These are phyloP conservation scores for Muscicapa adusta DNA, from an alignment of 2,113 vertebrate species.

Conservation along the genomic window DNA sequence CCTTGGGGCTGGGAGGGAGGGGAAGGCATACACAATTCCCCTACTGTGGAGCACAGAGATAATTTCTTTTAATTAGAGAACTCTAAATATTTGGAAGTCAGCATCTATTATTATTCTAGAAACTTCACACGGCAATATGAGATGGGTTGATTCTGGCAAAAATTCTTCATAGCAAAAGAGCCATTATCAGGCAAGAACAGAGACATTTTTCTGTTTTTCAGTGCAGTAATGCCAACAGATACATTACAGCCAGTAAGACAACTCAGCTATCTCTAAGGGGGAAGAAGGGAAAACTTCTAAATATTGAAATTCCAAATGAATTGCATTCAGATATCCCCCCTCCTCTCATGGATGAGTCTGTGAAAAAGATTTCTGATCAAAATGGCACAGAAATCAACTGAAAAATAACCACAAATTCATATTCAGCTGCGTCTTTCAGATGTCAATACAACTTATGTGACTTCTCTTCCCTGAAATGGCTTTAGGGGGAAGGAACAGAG, in stretches of 20 bases:
- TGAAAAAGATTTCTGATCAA: not conserved
- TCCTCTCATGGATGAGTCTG: not conserved
- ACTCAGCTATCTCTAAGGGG: not conserved
- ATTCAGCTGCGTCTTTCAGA: not conserved
- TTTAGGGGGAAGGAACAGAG: not conserved
- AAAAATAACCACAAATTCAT: not conserved
- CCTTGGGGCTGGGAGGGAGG: not conserved
- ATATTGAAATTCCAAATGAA: not conserved
- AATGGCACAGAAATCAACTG: not conserved
- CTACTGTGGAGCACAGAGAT: not conserved
- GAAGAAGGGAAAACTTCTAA: not conserved
- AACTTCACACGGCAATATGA: not conserved
- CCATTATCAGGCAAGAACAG: not conserved
- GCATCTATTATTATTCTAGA: constrained; percentile 36
- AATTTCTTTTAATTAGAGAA: constrained; percentile 8
- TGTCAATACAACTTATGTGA: not conserved
- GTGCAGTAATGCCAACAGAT: not conserved
- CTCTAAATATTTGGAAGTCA: constrained; percentile 52
- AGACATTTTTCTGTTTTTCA: not conserved
- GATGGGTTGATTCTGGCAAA: constrained; percentile 19
- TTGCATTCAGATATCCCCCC: not conserved
- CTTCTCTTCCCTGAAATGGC: not conserved
- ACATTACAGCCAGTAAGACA: not conserved
- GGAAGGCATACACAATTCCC: not conserved
- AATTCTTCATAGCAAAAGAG: not conserved